A percentile compares a stretch with the other conserved stretches of the same genome.
These are phyloP conservation scores for Tiphia femorata DNA, from an alignment of 2,888 invertebrate species.

Conservation along the genomic window DNA sequence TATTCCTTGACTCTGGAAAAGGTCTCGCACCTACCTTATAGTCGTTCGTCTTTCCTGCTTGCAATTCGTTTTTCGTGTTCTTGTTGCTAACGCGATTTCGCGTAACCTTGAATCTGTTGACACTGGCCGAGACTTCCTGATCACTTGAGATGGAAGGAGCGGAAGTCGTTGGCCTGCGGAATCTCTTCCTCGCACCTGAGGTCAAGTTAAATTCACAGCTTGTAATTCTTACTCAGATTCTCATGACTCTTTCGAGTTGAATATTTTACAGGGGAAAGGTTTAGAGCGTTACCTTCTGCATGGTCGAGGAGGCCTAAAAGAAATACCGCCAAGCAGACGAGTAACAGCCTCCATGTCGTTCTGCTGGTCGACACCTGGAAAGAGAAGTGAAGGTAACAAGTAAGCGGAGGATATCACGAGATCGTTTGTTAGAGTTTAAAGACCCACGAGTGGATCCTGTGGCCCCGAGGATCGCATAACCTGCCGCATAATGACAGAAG, in stretches of 20 bases:
- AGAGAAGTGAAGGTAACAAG: constrained; percentile 19
- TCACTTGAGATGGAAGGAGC: constrained; percentile 73
- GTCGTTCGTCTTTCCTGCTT: constrained; percentile 55
- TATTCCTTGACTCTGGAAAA: too few species aligned
- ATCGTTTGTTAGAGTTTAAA: not conserved
- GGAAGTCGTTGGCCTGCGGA: constrained; percentile 76
- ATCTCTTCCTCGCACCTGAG: constrained; percentile 78
- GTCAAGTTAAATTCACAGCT: too few species aligned
- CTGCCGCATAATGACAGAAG: not conserved
- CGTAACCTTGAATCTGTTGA: constrained; percentile 74
- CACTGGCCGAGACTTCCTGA: constrained; percentile 76
- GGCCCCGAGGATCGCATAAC: not conserved
- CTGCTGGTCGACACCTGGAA: constrained; percentile 58
- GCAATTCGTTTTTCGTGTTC: constrained; percentile 62
- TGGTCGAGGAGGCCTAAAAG: constrained; percentile 54
- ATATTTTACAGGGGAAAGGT: not conserved
- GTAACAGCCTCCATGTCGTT: constrained; percentile 47
- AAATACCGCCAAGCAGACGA: constrained; percentile 55
- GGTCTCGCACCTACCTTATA: constrained; percentile 65
- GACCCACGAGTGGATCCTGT: not conserved
- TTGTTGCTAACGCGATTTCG: constrained; percentile 62
- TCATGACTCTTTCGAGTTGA: not conserved
- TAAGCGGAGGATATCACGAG: not conserved
- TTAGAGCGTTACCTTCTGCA: constrained; percentile 57
- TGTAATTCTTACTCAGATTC: too few species aligned